A percentile compares a stretch with the other conserved stretches of the same genome.
Conservation (phyloP, 1,140 invertebrate species). For the Diuraphis noxia region DNA sequence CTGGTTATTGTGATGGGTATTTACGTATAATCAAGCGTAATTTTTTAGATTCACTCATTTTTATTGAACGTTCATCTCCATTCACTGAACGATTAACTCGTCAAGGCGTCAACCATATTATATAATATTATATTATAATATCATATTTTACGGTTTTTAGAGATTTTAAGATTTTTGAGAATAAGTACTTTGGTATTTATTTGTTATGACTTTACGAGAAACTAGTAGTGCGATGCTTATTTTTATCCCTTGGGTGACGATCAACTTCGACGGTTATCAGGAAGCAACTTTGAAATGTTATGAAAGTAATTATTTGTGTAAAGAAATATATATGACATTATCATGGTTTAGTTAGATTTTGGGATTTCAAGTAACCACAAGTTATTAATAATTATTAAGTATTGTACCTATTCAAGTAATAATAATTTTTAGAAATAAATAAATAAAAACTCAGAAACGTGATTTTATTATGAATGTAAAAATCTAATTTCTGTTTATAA, state of each 20-base stretch:
- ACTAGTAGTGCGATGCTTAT: not conserved
- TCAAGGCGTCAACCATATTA: not conserved
- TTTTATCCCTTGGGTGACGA: not conserved
- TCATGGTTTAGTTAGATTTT: not conserved
- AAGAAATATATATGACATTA: not conserved
- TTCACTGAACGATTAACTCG: not conserved
- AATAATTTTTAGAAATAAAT: not conserved
- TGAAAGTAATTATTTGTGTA: not conserved
- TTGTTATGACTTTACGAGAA: not conserved
- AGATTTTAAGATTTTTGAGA: not conserved
- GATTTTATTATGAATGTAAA: not conserved
- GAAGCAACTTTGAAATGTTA: not conserved
- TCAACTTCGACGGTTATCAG: not conserved
- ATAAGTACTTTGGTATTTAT: not conserved
- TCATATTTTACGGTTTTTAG: not conserved
- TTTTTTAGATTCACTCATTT: not conserved
- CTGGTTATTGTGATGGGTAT: not conserved
- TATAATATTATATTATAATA: not conserved
- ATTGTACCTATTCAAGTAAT: not conserved
- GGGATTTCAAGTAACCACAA: not conserved
- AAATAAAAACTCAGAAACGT: not conserved
- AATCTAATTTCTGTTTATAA: not conserved
- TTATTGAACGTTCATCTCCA: not conserved
- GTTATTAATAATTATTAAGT: not conserved
- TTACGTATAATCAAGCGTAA: not conserved